Evolutionary conservation across 2,797 vertebrate species (phyloP), one percentile per base, ranked within the genome.

Genomic region (Momotus momota): DNA sequence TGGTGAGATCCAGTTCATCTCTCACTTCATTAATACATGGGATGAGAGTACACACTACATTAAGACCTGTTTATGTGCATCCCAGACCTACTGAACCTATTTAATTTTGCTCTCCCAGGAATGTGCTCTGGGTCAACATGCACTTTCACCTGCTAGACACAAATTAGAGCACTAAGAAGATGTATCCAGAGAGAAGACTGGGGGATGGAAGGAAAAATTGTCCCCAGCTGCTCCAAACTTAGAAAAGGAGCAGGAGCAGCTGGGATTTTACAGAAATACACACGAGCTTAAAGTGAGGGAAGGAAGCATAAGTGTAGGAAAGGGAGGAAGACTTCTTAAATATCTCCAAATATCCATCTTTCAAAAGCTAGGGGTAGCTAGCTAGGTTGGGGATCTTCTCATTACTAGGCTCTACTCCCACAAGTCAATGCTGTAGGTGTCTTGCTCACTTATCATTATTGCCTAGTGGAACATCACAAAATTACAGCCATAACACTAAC

Each of bases 101-200:
- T 96, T 93, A 94, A 92, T 95, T 89, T 94, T 81, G 26, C 41
- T 96, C 65, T 95, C 79, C 27, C 26, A 89, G 86, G 88, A 96
- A 91, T 2, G 52, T 69, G 43, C 54, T 89, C 61, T 87, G 60
- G 75, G 67, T 93, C 84, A 96, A 90, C 71, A 71, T 0, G 0
- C 49, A 51, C 81, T 86, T 90, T 90, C 87, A 93, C 88, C 79
- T 80, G 19, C 45, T 46, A 60, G 64, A 74, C 35, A 91, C 20
- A 82, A 85, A 91, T 84, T 43, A 91, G 41, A 78, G n/a, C 55
- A 23, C 65, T 58, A 70, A 66, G 61, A 78, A 67, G 62, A 81
- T 41, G 26, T 57, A 89, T 20, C 74, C 61, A 92, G 49, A 79
- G 26, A 83, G 26, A 81, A 88, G 35, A 33, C 0, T 54, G 23